Conservation (phyloP, 92 coral and sea anemone genomes). For the Phenganax marumi region DNA sequence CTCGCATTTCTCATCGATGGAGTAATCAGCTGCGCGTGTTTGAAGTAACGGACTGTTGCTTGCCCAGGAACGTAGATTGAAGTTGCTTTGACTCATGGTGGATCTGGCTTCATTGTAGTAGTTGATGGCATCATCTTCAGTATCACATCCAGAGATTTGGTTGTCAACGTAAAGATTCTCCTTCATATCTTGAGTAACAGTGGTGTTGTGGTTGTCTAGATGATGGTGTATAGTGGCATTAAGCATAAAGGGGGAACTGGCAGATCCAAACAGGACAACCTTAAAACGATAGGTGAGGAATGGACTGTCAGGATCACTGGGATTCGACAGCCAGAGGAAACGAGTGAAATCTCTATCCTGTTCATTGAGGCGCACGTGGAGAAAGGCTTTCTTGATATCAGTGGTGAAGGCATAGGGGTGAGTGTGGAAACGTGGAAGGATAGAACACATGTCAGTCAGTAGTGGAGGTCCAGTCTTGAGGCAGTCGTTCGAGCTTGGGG, state of each 20-base stretch:
- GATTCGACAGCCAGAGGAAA: no score
- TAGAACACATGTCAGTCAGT: conserved; percentile 44
- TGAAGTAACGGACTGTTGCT: no score
- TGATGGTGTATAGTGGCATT: not conserved
- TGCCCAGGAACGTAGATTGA: conserved; percentile 38
- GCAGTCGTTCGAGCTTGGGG: conserved; percentile 56
- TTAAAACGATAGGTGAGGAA: not conserved
- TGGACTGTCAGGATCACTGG: conserved; percentile 9
- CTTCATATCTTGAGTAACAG: no score
- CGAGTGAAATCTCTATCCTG: no score
- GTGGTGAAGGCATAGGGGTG: conserved; percentile 2
- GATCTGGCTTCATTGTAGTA: conserved; percentile 18
- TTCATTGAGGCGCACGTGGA: not conserved
- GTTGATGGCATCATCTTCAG: not conserved
- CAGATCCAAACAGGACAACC: not conserved
- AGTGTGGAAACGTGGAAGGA: conserved; percentile 30
- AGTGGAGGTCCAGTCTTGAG: conserved; percentile 42
- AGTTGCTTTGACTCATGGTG: not conserved
- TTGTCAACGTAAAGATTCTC: no score
- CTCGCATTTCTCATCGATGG: not conserved
- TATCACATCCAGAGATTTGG: not conserved
- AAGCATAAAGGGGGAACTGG: no score
- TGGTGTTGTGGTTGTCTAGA: not conserved
- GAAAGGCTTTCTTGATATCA: not conserved
- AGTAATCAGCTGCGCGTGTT: not conserved